Evolutionary conservation across 2,113 vertebrate genomes (phyloP), one percentile per base, ranked within the genome.

Genomic region (Heteronetta atricapilla): DNA sequence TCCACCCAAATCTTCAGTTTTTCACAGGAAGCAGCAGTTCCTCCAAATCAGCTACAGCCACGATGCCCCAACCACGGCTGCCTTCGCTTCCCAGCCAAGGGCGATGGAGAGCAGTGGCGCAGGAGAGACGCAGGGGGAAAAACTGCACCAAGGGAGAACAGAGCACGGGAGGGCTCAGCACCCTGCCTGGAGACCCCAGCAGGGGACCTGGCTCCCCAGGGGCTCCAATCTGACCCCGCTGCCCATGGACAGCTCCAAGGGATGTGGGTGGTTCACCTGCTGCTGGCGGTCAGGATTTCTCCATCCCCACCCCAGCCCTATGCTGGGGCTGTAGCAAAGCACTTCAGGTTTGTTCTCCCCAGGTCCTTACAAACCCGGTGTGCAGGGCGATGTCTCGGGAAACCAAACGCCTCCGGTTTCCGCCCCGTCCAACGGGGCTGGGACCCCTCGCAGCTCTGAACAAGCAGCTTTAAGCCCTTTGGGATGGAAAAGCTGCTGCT

Each of bases 101-200:
- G 17, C 11, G 11, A 64, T 29, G 36, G 17, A 16, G 23, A 62
- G 60, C 34, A 4, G 9, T 62, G 15, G 22, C 15, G 36, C 36
- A 40, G 17, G 17, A 18, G 36, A 26, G 62, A 13, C 5, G n/a
- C 48, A 22, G 31, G 79, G 21, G 18, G 44, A 60, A 72, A 53
- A 83, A 46, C 6, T 23, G 36, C 34, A 33, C 18, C 2, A 7
- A 2, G 1, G 0, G 23, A 17, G 13, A 59, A 33, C 0, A 1
- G 58, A 60, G 66, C 34, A 9, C 6, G 8, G 5, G 20, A 14
- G 28, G 16, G 6, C 21, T 60, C n/a, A 8, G 3, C 20, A 26
- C 34, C 34, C 19, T 23, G n/a, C n/a, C 25, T 12, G 60, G 28
- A 44, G 12, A 26, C 34, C 33, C 33, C 1, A 2, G 44, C 3